These are phyloP conservation scores for Cylindroiulus punctatus DNA, from an alignment of 2,888 invertebrate genomes.

Conservation along the genomic window DNA sequence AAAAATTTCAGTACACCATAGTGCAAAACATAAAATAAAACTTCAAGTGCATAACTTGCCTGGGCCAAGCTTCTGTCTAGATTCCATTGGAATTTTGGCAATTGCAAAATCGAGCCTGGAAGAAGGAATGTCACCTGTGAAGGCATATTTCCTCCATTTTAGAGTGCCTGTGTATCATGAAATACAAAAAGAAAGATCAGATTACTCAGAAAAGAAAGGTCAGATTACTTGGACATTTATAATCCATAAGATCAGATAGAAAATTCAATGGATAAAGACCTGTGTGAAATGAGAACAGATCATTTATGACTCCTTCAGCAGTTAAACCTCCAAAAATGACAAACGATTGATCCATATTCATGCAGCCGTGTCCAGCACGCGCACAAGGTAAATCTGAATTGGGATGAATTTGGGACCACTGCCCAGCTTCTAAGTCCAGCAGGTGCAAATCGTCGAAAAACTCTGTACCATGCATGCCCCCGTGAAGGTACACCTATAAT, in stretches of 20 bases:
- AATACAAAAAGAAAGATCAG: not conserved
- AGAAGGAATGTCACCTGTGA: not conserved
- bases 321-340: conserved; percentile 52
- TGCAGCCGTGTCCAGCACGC: conserved; percentile 48
- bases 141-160: not conserved
- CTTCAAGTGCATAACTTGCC: not conserved
- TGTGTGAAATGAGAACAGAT: conserved; percentile 49
- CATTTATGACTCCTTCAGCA: conserved; percentile 19
- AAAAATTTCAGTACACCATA: not conserved
- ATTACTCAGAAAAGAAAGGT: too few relatives aligned
- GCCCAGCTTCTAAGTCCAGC: conserved; percentile 35
- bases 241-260: too few relatives aligned
- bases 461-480: conserved; percentile 50
- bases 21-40: not conserved
- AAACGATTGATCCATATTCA: not conserved
- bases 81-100: not conserved
- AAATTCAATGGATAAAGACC: conserved; percentile 3
- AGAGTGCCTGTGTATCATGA: not conserved
- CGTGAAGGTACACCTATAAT: conserved; percentile 52
- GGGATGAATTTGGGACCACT: not conserved
- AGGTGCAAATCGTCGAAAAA: conserved; percentile 50
- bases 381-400: not conserved
- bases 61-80: not conserved
- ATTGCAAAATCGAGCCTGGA: conserved; percentile 48
- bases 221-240: too few relatives aligned